Evolutionary conservation across 2,113 vertebrate species (phyloP).

Genomic region (Narcine bancroftii): DNA sequence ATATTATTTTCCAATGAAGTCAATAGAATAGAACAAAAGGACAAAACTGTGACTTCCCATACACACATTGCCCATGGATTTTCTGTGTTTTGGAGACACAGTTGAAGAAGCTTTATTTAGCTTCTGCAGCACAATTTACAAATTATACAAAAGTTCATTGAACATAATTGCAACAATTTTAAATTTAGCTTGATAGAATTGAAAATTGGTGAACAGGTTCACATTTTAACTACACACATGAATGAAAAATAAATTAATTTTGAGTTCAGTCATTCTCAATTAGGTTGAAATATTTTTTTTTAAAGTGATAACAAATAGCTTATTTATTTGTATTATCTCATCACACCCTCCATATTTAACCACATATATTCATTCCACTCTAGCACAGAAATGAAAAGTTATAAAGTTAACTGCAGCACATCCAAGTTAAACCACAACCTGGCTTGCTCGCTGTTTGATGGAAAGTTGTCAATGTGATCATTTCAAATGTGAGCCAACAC

Average conservation of each 20-base stretch:
- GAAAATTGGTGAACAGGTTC: not conserved
- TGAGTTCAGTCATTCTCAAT: not conserved
- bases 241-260: not conserved
- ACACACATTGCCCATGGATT: too few relatives aligned
- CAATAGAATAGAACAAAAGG: too few relatives aligned
- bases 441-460: not conserved
- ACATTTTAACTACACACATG: not conserved
- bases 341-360: not conserved
- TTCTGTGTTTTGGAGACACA: too few relatives aligned
- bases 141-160: not conserved
- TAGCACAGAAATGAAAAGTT: not conserved
- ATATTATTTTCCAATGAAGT: too few relatives aligned
- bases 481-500: slow-evolving; percentile 14
- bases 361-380: not conserved
- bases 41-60: too few relatives aligned
- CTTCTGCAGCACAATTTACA: not conserved
- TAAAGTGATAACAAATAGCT: not conserved
- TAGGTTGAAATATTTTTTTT: not conserved
- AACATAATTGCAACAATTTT: not conserved
- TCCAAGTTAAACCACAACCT: not conserved
- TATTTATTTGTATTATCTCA: not conserved
- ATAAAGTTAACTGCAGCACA: not conserved
- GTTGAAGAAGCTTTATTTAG: too few relatives aligned
- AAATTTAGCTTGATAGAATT: too few relatives aligned
- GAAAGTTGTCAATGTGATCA: not conserved